phyloP scores from a whole-genome alignment of 2,888 invertebrate genomes.

The Dromius quadrimaculatus region DNA sequence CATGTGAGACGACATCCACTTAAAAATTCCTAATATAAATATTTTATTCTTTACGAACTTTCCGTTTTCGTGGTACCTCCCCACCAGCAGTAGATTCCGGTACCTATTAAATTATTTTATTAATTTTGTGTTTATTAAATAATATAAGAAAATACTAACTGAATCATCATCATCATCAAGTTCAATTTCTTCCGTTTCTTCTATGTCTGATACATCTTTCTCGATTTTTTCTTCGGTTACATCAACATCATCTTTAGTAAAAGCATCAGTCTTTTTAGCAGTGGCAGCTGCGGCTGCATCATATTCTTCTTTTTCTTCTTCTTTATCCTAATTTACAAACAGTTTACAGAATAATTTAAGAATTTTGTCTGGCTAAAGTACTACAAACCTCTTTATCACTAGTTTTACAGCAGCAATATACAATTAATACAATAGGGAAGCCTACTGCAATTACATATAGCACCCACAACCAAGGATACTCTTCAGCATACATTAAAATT shows the following conservation, averaged over 20 bases:
- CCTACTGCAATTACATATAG: constrained; percentile 84
- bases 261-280: constrained; percentile 79
- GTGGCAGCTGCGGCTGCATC: constrained; percentile 65
- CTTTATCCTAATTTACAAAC: constrained; percentile 63
- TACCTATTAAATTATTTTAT: constrained; percentile 18
- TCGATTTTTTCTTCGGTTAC: constrained; percentile 65
- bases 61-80: constrained; percentile 63
- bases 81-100: constrained; percentile 56
- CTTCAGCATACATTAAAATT: constrained; percentile 80
- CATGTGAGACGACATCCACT: constrained; percentile 7
- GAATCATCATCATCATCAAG: constrained; percentile 56
- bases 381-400: constrained; percentile 54
- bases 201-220: constrained; percentile 61
- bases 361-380: not conserved
- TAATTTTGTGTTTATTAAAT: too few species aligned
- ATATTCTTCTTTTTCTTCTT: constrained; percentile 63
- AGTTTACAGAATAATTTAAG: not conserved
- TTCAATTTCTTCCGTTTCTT: constrained; percentile 62
- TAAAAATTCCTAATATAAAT: constrained; percentile 1
- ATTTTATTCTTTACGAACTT: constrained; percentile 62
- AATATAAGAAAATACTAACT: not conserved
- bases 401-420: constrained; percentile 84
- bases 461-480: constrained; percentile 92
- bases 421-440: constrained; percentile 81
- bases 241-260: constrained; percentile 73